phyloP scores from a whole-genome alignment of 2,888 invertebrate species.

The Calliopum simillimum region DNA sequence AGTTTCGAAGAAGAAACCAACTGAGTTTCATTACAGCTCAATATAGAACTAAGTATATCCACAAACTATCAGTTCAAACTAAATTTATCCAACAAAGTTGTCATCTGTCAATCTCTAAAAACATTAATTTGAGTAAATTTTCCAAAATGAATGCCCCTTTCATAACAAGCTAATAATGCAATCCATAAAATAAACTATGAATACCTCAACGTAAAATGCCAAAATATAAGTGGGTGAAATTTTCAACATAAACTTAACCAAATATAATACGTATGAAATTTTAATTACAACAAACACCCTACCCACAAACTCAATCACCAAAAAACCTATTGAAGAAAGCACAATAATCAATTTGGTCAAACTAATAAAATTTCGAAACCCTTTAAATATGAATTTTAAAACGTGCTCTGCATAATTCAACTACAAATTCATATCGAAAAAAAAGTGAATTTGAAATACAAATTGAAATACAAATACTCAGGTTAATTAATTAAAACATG shows the following conservation, averaged over 20 bases:
- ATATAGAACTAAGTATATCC: too few relatives aligned
- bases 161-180: too few relatives aligned
- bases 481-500: constrained; percentile 5
- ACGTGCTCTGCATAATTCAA: constrained; percentile 1
- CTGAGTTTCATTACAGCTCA: too few relatives aligned
- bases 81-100: too few relatives aligned
- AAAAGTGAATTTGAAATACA: background rate
- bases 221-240: constrained; percentile 9
- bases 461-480: too few relatives aligned
- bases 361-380: constrained; percentile 14
- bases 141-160: too few relatives aligned
- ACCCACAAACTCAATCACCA: background rate
- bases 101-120: too few relatives aligned
- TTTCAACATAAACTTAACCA: background rate
- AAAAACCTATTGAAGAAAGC: background rate
- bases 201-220: constrained; percentile 22
- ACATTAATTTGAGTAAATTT: too few relatives aligned
- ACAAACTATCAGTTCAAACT: too few relatives aligned
- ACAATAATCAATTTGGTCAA: background rate
- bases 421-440: background rate
- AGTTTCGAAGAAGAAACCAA: too few relatives aligned
- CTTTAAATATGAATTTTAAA: constrained; percentile 7
- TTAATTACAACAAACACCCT: background rate
- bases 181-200: background rate
- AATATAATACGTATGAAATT: background rate